Base-by-base conservation (phyloP, 2,797 vertebrate species). In the Chaenodraco wilsoni region DNA sequence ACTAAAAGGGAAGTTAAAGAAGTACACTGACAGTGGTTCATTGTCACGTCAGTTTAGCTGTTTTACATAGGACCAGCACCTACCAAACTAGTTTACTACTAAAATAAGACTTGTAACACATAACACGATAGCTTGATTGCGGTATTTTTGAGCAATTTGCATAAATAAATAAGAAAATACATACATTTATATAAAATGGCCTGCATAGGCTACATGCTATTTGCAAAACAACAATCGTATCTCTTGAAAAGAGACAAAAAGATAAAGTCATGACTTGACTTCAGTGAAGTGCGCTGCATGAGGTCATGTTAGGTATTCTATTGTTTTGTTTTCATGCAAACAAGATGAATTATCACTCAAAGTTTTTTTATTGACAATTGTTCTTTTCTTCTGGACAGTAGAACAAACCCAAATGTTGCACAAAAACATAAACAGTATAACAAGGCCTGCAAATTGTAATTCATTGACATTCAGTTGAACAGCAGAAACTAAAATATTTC, bases 331-430 rank as follows among this genome's bases (percentile, higher is more conserved):
- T 21, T 75, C 60, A 75, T 64, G 70, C 65, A 65, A 44, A 46
- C 56, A 37, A 41, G 17, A 41, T 17, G 4, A 91, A 84, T 89
- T 51, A 62, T 88, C 83, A 76, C 74, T 84, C 48, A 12, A 79
- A 72, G 43, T 79, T 89, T 96, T 91, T 96, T 96, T 96, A 97
- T 96, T 96, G 93, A 94, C 93, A 95, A 95, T 94, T 95, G 94
- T 91, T 85, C 54, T 93, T 95, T 94, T 94, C 68, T 74, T 95
- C 74, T 93, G 93, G 95, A 96, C 95, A 95, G 91, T 91, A 94
- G 94, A 95, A 96, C 95, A 95, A 95, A 95, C 96, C 93, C 93
- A 94, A 96, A 96, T 94, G 94, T 95, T 91, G 94, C 96, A 97
- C 96, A 87, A 95, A 94, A 96, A 95, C 95, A 95, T 93, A 94